phyloP scores from a whole-genome alignment of 2,797 vertebrate species.

The Melanotaenia nigrans region DNA sequence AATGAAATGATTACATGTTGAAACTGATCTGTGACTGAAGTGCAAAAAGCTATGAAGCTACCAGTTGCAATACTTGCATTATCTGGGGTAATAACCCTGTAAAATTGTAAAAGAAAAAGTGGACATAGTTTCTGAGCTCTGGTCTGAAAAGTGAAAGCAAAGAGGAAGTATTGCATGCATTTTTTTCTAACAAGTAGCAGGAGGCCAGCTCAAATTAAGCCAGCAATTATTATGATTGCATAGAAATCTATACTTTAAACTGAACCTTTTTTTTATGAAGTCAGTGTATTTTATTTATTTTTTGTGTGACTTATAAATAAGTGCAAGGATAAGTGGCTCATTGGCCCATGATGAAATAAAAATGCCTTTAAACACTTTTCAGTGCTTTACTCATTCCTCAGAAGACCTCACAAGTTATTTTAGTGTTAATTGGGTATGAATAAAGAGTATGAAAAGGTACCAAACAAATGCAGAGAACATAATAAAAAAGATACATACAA shows the following conservation, averaged over 20 bases:
- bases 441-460: no score
- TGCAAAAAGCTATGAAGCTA: background rate
- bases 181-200: background rate
- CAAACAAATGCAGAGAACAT: no score
- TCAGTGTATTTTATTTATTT: background rate
- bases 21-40: background rate
- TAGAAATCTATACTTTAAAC: background rate
- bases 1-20: background rate
- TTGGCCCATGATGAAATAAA: background rate
- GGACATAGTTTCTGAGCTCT: background rate
- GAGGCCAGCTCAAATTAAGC: background rate
- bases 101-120: background rate
- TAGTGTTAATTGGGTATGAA: no score
- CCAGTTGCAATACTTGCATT: background rate
- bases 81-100: background rate
- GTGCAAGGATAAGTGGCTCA: no score
- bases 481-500: no score
- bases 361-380: background rate
- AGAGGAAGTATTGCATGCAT: background rate
- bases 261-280: background rate
- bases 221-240: background rate
- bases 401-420: no score
- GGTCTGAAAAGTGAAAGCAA: background rate
- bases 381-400: no score
- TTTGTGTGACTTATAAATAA: no score